Conservation (phyloP, 2,797 vertebrate species). For the Mergus octosetaceus region DNA sequence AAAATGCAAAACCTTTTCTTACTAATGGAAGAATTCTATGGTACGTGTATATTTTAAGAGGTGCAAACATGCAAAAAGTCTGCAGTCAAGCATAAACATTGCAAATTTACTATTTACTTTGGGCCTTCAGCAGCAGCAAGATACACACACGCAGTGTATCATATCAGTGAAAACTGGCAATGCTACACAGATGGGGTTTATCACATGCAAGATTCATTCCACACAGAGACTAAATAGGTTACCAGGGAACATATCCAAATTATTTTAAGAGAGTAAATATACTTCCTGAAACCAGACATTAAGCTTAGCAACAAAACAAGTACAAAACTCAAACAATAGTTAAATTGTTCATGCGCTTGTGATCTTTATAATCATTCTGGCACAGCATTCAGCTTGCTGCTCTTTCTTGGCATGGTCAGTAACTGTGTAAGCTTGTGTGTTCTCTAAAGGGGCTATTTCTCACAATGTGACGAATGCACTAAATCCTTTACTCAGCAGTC, state of each 20-base stretch:
- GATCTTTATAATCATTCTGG: constrained; percentile 39
- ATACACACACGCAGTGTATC: neutral
- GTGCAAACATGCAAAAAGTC: neutral
- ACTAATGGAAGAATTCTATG: neutral
- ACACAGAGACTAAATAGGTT: neutral
- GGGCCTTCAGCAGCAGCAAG: neutral
- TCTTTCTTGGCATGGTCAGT: constrained; percentile 11
- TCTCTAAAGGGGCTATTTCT: constrained; percentile 32
- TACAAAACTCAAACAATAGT: neutral
- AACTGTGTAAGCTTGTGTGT: neutral
- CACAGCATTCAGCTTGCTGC: neutral
- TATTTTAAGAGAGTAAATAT: constrained; percentile 1
- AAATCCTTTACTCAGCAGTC: constrained; percentile 27
- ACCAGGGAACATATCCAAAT: neutral
- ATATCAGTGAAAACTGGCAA: neutral
- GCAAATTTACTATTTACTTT: neutral
- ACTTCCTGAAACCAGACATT: constrained; percentile 14
- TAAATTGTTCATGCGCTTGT: neutral
- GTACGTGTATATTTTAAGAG: neutral
- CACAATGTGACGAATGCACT: neutral
- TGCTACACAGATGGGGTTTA: neutral
- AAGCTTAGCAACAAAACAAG: neutral
- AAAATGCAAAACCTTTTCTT: neutral
- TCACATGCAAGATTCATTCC: neutral
- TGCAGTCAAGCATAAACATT: neutral